A percentile compares a stretch with the other conserved stretches of the same genome.
phyloP scores from a whole-genome alignment of 2,797 vertebrate genomes.

The Argyrosomus regius region DNA sequence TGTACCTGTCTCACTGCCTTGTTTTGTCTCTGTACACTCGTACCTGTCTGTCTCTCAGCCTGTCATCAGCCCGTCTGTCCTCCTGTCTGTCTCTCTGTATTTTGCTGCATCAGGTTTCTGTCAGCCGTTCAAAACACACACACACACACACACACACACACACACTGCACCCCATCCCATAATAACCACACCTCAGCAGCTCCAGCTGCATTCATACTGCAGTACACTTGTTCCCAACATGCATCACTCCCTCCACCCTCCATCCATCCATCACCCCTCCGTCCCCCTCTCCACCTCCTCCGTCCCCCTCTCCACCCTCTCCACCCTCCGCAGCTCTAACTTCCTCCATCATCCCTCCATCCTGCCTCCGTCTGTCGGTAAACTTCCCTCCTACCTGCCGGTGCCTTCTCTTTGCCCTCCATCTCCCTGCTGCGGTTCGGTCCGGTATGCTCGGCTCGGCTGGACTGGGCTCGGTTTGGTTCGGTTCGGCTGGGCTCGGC shows the following conservation, averaged over 20 bases:
- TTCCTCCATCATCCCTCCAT: background rate
- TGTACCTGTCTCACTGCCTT: background rate
- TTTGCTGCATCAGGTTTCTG: conserved; percentile 60
- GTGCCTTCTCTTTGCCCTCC: conserved; percentile 79
- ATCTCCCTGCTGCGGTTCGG: conserved; percentile 57
- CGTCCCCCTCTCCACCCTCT: conserved; percentile 14
- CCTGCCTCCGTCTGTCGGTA: background rate
- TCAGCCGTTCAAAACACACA: conserved; percentile 18
- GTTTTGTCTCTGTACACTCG: background rate
- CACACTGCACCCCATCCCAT: conserved; percentile 70
- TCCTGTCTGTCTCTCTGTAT: conserved; percentile 6
- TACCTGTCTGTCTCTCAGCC: background rate
- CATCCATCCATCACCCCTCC: conserved; percentile 1
- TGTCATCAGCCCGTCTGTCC: background rate
- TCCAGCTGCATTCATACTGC: conserved; percentile 70
- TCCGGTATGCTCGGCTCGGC: conserved; percentile 12
- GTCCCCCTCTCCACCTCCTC: background rate
- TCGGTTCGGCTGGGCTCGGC: background rate
- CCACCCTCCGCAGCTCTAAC: too few species aligned
- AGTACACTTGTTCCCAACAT: conserved; percentile 64
- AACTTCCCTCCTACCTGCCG: conserved; percentile 69
- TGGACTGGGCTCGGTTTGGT: background rate
- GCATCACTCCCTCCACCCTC: conserved; percentile 44
- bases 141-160: conserved; percentile 40
- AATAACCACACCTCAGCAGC: conserved; percentile 78